These are phyloP conservation scores for Iguana delicatissima DNA, from an alignment of 2,797 vertebrate genomes.

Conservation along the genomic window DNA sequence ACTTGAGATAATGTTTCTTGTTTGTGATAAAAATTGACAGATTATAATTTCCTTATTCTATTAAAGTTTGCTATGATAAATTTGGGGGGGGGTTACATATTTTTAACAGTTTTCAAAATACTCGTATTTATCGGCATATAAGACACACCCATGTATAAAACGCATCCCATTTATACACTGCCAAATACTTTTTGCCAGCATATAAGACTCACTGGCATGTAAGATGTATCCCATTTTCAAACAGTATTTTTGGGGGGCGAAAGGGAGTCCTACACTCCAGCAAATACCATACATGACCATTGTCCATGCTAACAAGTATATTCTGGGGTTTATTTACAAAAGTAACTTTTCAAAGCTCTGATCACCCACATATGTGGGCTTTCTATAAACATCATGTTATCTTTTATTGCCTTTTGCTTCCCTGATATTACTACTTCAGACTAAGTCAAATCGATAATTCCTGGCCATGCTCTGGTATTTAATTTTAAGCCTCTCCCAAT, in stretches of 20 bases:
- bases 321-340: not conserved
- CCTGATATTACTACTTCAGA: not conserved
- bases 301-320: not conserved
- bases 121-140: no score
- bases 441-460: not conserved
- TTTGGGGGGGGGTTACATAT: no score
- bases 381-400: not conserved
- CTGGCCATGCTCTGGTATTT: not conserved
- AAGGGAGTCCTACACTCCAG: no score
- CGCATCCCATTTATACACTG: no score
- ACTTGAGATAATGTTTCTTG: not conserved
- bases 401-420: not conserved
- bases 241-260: no score
- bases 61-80: not conserved
- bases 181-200: no score
- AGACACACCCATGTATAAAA: no score
- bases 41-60: not conserved
- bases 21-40: not conserved
- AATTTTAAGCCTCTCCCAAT: not conserved
- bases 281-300: not conserved
- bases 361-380: not conserved
- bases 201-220: no score
- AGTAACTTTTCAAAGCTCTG: not conserved
- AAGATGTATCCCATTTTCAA: no score
- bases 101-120: no score